phyloP scores from a whole-genome alignment of 1,140 invertebrate genomes.

The Lasaia peninsularis region DNA sequence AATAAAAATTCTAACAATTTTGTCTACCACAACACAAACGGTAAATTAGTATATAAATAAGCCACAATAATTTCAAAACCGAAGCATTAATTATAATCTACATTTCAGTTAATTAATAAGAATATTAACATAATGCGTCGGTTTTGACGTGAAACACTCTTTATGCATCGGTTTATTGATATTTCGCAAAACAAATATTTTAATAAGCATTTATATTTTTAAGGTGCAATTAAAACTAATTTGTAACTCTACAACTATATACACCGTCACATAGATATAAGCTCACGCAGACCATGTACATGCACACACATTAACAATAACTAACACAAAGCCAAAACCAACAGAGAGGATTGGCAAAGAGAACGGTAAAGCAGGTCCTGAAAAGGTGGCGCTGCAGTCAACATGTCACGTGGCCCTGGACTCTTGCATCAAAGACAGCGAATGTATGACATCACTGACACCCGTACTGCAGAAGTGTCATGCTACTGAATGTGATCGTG shows the following conservation, averaged over 20 bases:
- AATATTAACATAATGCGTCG: too few relatives aligned
- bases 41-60: too few relatives aligned
- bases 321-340: slow-evolving; percentile 49
- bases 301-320: slow-evolving; percentile 9
- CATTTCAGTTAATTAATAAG: too few relatives aligned
- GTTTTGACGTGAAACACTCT: too few relatives aligned
- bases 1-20: too few relatives aligned
- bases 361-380: slow-evolving; percentile 71
- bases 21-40: too few relatives aligned
- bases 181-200: not conserved
- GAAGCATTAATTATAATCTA: too few relatives aligned
- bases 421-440: slow-evolving; percentile 85
- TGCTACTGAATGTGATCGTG: slow-evolving; percentile 84
- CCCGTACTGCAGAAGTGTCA: slow-evolving; percentile 90
- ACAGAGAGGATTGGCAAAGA: slow-evolving; percentile 73
- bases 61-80: too few relatives aligned
- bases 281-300: not conserved
- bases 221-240: not conserved
- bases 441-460: slow-evolving; percentile 85
- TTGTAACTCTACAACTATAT: not conserved
- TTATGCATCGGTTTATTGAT: too few relatives aligned
- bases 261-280: not conserved
- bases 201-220: not conserved
- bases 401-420: slow-evolving; percentile 87
- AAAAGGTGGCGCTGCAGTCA: slow-evolving; percentile 79